Evolutionary conservation across 2,888 invertebrate genomes (phyloP).

Genomic region (Asteroscopus sphinx): DNA sequence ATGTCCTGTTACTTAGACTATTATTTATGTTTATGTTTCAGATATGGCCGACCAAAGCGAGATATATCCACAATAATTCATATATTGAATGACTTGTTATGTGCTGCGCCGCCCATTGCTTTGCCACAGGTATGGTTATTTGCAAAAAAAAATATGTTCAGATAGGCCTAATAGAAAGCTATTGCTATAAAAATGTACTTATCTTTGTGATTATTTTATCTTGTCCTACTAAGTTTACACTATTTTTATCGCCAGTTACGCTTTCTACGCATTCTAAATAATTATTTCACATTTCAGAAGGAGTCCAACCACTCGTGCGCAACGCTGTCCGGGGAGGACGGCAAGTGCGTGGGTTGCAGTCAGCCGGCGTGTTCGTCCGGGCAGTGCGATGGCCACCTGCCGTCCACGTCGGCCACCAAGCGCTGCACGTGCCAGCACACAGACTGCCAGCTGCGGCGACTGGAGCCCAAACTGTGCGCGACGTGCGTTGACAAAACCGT

Average conservation of each 20-base stretch:
- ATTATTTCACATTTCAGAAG: constrained; percentile 74
- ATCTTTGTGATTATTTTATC: constrained; percentile 27
- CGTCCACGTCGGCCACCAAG: constrained; percentile 56
- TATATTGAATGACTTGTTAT: constrained; percentile 97
- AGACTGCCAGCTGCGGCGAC: constrained; percentile 68
- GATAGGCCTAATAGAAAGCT: too few relatives aligned
- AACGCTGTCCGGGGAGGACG: constrained; percentile 64
- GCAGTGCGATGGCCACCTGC: constrained; percentile 78
- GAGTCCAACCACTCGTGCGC: constrained; percentile 77
- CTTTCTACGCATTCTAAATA: constrained; percentile 21
- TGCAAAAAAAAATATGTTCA: not conserved
- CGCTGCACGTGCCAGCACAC: constrained; percentile 62
- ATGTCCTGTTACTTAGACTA: constrained; percentile 30
- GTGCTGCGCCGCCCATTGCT: constrained; percentile 94
- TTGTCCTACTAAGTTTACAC: constrained; percentile 10
- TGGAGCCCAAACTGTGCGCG: constrained; percentile 64
- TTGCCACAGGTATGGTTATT: constrained; percentile 83
- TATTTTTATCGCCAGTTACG: constrained; percentile 28
- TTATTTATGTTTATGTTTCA: constrained; percentile 66
- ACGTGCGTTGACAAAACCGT: constrained; percentile 65
- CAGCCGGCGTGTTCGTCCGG: constrained; percentile 76
- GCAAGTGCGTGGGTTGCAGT: constrained; percentile 74
- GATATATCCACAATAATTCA: constrained; percentile 99
- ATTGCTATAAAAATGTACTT: constrained; percentile 20
- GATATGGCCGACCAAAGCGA: constrained; percentile 96